These are phyloP conservation scores for Agrotis puta DNA, from an alignment of 2,888 invertebrate species.

Conservation along the genomic window DNA sequence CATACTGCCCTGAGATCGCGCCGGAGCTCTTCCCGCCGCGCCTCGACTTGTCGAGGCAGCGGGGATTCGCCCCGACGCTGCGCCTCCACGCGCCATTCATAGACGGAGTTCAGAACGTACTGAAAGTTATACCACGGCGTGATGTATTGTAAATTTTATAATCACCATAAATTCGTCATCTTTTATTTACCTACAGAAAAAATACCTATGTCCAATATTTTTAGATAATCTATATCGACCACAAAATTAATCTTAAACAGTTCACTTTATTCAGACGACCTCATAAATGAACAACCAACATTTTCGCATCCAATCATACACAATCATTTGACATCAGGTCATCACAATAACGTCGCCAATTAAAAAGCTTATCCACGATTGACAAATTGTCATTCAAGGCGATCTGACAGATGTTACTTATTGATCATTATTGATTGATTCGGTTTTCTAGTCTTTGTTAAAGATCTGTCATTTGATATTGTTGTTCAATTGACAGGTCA, in stretches of 20 bases:
- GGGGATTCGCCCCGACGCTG: too few relatives aligned
- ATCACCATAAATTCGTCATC: too few relatives aligned
- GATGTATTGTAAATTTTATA: too few relatives aligned
- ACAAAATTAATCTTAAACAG: background rate
- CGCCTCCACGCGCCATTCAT: too few relatives aligned
- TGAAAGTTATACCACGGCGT: too few relatives aligned
- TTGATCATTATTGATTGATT: conserved; percentile 41
- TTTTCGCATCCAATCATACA: conserved; percentile 19
- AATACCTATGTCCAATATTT: too few relatives aligned
- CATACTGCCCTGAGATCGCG: too few relatives aligned
- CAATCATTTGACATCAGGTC: conserved; percentile 36
- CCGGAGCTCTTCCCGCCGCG: too few relatives aligned
- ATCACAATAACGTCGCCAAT: conserved; percentile 31
- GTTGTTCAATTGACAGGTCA: conserved; percentile 30
- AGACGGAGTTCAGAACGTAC: too few relatives aligned
- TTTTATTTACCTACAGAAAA: too few relatives aligned
- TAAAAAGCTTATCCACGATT: conserved; percentile 37
- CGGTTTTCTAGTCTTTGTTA: background rate
- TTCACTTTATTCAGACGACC: background rate
- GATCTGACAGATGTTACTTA: conserved; percentile 25
- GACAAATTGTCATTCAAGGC: conserved; percentile 42
- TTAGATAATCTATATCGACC: background rate
- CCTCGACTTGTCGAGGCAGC: too few relatives aligned
- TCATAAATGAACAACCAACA: conserved; percentile 11
- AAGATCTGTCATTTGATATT: conserved; percentile 29